phyloP scores from a whole-genome alignment of 2,888 invertebrate species.

The Odontothrips loti region DNA sequence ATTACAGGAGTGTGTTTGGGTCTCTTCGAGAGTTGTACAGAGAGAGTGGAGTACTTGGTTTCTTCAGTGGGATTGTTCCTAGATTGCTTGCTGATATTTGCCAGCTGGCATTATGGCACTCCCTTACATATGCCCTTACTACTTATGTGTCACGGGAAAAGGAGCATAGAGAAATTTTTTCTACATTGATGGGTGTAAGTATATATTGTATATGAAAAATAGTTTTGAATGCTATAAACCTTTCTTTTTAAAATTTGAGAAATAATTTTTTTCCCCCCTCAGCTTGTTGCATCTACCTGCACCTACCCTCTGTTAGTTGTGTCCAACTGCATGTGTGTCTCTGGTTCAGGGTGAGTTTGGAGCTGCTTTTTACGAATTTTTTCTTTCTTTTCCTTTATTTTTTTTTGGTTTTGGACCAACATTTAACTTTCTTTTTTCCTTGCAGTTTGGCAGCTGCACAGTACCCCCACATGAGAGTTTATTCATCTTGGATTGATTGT shows the following conservation, averaged over 20 bases:
- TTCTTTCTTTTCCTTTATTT: conserved; percentile 27
- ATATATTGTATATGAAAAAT: conserved; percentile 15
- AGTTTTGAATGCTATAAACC: not conserved
- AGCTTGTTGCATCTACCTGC: conserved; percentile 74
- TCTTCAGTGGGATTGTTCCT: conserved; percentile 83
- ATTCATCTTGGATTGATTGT: conserved; percentile 1
- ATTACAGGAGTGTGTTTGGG: conserved; percentile 63
- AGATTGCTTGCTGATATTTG: conserved; percentile 79
- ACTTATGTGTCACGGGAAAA: conserved; percentile 74
- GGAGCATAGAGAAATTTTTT: conserved; percentile 49
- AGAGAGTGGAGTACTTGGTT: conserved; percentile 82
- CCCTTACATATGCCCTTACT: conserved; percentile 71
- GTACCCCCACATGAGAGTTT: not conserved
- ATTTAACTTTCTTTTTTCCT: not conserved
- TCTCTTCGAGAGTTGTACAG: conserved; percentile 76
- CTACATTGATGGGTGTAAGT: conserved; percentile 31
- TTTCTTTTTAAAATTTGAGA: not conserved
- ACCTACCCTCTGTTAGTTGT: conserved; percentile 93
- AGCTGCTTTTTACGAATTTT: conserved; percentile 18
- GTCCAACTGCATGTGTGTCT: conserved; percentile 84
- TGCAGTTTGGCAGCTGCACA: not conserved
- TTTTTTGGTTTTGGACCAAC: conserved; percentile 28
- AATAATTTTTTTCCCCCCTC: conserved; percentile 41
- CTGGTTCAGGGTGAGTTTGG: conserved; percentile 61
- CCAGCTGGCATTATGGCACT: conserved; percentile 70